phyloP scores from a whole-genome alignment of 2,888 invertebrate species.

The Sarcophaga subvicina region DNA sequence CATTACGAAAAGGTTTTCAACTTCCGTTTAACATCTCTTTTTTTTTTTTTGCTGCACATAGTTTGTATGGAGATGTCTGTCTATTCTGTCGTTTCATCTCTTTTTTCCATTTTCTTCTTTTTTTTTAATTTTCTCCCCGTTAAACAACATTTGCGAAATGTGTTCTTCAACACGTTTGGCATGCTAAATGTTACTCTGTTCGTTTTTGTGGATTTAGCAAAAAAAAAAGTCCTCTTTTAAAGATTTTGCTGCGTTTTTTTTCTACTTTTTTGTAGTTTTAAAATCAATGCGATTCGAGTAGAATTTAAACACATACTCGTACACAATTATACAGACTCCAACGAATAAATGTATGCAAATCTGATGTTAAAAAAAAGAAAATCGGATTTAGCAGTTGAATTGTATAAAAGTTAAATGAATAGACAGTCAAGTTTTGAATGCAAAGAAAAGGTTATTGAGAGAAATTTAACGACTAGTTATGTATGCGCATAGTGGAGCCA shows the following conservation, averaged over 20 bases:
- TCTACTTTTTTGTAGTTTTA: constrained; percentile 25
- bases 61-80: background rate
- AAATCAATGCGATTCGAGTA: constrained; percentile 64
- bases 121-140: constrained; percentile 35
- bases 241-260: constrained; percentile 36
- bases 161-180: constrained; percentile 64
- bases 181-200: constrained; percentile 48
- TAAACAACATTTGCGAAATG: constrained; percentile 60
- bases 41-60: background rate
- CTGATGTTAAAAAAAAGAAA: constrained; percentile 23
- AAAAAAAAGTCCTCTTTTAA: constrained; percentile 32
- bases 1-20: constrained; percentile 42
- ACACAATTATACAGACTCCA: background rate
- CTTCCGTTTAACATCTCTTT: constrained; percentile 48
- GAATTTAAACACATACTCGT: constrained; percentile 29
- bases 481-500: constrained; percentile 29
- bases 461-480: constrained; percentile 41
- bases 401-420: constrained; percentile 64
- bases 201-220: constrained; percentile 43
- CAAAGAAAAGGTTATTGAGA: constrained; percentile 46
- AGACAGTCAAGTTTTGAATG: constrained; percentile 51
- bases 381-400: constrained; percentile 61
- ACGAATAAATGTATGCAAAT: constrained; percentile 48
- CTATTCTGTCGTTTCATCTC: background rate
- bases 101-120: background rate